Base-by-base conservation (phyloP, 1,140 invertebrate genomes). In the Stratiolaelaps scimitus region DNA sequence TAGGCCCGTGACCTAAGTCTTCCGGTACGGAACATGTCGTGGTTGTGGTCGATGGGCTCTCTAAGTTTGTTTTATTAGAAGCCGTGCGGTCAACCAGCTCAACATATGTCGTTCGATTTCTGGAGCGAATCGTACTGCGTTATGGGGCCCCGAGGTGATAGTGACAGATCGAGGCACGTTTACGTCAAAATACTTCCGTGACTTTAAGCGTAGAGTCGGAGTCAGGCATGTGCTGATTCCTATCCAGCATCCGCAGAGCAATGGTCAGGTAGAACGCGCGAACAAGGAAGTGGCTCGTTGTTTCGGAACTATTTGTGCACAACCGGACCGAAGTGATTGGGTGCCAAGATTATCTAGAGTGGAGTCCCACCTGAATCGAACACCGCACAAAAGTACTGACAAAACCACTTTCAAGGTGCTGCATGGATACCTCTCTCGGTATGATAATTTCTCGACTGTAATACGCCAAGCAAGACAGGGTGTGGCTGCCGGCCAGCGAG, bases 201-300 rank as follows among this genome's bases (percentile, higher is more conserved):
- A n/a, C n/a, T n/a, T n/a, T n/a, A n/a, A n/a, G n/a, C n/a, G n/a
- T n/a, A n/a, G n/a, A n/a, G n/a, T n/a, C n/a, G 29, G 23, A 15
- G 69, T 72, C 1, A 45, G 68, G 43, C 69, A 71, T 20, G 64
- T 70, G 0, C 34, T 45, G 46, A 66, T 68, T 0, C 71, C 70
- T 1, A n/a, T 64, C 26, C 69, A 70, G 20, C 66, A 69, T 13
- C 72, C 71, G 64, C 67, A 69, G 26, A 66, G 60, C 0, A 74
- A 74, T 64, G 71, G 69, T 15, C 43, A 68, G 15, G 67, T 69
- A 5, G 71, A 71, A 60, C 65, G 66, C 6, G 68, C 71, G 20
- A 73, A 72, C 56, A 65, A 65, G 13, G 44, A 45, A 19, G 44
- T 45, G 19, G 44, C 44, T 13, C 13, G 44, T 13, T 45, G 13